Base-by-base conservation (phyloP, 2,888 invertebrate genomes). In the Mesodorylaimus sp. region DNA sequence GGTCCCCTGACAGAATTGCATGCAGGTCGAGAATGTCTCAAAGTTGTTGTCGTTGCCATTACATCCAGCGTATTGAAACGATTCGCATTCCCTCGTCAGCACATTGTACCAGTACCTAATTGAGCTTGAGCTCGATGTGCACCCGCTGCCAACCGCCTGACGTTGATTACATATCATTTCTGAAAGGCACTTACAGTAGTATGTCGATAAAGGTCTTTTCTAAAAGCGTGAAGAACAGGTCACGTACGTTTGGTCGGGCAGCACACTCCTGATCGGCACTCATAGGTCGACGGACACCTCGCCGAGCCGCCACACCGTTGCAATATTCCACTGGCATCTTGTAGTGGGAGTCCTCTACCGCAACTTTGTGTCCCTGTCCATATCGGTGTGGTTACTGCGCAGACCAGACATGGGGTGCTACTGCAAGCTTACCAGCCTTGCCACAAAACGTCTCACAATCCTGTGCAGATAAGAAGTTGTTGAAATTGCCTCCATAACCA, bases 141-240 rank as follows among this genome's bases (percentile, higher is more conserved):
- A n/a, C n/a, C n/a, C n/a, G n/a, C 64, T 63, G 52, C 32, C 32
- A 32, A 16, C 53, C 25, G 62, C 58, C 23, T 64, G 59, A 10
- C 62, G 63, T 49, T 63, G 63, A n/a, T 60, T 60, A 55, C 63
- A 63, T 50, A 64, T 61, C 27, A 62, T 58, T 54, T 63, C 62
- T 62, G 54, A 25, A 49, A 21, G 3, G n/a, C 10, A 27, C 5
- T 5, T 21, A 5, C 5, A n/a, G 5, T 16, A 39, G 5, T n/a
- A 5, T n/a, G n/a, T n/a, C n/a, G n/a, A 13, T n/a, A 39, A 21
- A 16, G 16, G 32, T 7, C 7, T 7, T 16, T 10, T 32, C 32
- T 10, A 16, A 32, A 7, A 32, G 16, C 32, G 7, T 32, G n/a
- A n/a, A n/a, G n/a, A n/a, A n/a, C n/a, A n/a, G n/a, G n/a, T 32